Conservation (phyloP, 2,113 vertebrate species). For the Rattus norvegicus region DNA sequence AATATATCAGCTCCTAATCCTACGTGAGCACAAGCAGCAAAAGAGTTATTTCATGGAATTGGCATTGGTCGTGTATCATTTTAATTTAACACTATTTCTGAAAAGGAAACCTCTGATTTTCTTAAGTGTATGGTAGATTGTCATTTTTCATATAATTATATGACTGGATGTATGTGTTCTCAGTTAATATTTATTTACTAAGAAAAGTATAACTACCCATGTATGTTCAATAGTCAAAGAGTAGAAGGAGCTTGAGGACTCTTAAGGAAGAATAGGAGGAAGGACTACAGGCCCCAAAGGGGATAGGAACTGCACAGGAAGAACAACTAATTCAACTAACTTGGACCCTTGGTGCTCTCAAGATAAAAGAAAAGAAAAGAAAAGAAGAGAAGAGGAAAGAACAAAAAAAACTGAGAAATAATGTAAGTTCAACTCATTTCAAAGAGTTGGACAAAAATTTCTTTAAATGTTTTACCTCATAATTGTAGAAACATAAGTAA, state of each 20-base stretch:
- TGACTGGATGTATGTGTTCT: neutral
- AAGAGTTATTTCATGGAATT: neutral
- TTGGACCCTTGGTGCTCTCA: too few relatives aligned
- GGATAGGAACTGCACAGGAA: too few relatives aligned
- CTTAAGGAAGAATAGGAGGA: too few relatives aligned
- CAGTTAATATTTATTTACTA: neutral
- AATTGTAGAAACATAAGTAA: neutral
- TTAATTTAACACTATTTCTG: neutral
- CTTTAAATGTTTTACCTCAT: neutral
- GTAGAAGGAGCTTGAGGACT: too few relatives aligned
- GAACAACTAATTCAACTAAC: too few relatives aligned
- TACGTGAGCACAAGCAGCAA: neutral
- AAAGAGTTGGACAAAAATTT: neutral
- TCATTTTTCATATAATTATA: neutral
- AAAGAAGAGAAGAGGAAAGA: too few relatives aligned
- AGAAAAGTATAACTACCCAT: neutral
- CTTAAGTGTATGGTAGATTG: neutral
- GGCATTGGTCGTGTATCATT: neutral
- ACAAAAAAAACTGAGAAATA: neutral
- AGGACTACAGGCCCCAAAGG: too few relatives aligned
- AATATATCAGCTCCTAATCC: neutral
- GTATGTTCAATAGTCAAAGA: too few relatives aligned
- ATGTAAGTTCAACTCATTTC: neutral
- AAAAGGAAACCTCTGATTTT: neutral
- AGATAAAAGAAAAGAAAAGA: too few relatives aligned